Evolutionary conservation across 2,113 vertebrate genomes (phyloP).

Genomic region (Brevimyrus niger): DNA sequence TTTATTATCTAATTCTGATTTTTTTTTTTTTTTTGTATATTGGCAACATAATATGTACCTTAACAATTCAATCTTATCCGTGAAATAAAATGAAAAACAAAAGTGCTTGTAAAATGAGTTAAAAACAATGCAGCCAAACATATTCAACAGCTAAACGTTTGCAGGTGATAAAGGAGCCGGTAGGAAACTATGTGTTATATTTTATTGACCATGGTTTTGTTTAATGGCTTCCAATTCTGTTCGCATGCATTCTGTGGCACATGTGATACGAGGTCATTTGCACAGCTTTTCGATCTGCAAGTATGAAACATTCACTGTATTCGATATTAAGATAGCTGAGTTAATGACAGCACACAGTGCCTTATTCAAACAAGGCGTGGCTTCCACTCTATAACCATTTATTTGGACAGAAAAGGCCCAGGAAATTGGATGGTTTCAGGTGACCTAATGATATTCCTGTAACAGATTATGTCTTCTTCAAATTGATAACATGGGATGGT

Average conservation of each 20-base stretch:
- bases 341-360: slow-evolving; percentile 4
- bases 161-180: not conserved
- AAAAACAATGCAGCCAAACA: not conserved
- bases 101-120: not conserved
- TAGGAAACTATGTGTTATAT: not conserved
- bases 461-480: not conserved
- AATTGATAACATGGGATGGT: not conserved
- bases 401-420: not conserved
- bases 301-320: not conserved
- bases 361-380: slow-evolving; percentile 7
- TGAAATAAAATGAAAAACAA: not conserved
- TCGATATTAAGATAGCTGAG: not conserved
- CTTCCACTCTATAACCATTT: not conserved
- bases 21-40: not conserved
- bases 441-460: not conserved
- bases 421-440: not conserved
- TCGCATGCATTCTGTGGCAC: not conserved
- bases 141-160: not conserved
- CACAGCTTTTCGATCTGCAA: not conserved
- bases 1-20: not conserved
- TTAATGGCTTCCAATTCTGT: not conserved
- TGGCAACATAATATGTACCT: not conserved
- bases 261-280: not conserved
- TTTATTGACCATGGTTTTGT: not conserved
- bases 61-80: not conserved